Percentiles rank a stretch among this genome's conserved stretches.
phyloP scores from a whole-genome alignment of 2,113 vertebrate genomes.

The Gambusia affinis region DNA sequence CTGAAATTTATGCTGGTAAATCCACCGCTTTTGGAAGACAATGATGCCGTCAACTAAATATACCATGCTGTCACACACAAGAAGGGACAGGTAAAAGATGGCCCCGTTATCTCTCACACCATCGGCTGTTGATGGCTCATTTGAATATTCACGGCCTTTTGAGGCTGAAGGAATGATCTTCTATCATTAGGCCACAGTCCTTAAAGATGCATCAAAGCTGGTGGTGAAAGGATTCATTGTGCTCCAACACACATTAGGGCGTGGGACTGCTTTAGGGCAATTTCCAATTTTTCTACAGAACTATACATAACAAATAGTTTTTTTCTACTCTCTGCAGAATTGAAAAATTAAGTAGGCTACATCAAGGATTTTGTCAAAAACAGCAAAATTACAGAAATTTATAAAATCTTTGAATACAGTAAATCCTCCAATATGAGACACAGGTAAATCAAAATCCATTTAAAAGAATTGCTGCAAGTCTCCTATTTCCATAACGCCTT shows the following conservation, averaged over 20 bases:
- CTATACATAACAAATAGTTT: too few relatives aligned
- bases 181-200: slow-evolving; percentile 68
- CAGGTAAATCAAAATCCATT: too few relatives aligned
- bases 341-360: too few relatives aligned
- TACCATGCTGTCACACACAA: slow-evolving; percentile 66
- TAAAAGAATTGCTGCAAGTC: too few relatives aligned
- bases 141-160: slow-evolving; percentile 76
- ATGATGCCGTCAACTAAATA: slow-evolving; percentile 66
- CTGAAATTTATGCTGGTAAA: slow-evolving; percentile 66
- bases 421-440: too few relatives aligned
- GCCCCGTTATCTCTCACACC: slow-evolving; percentile 58
- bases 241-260: slow-evolving; percentile 1
- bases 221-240: slow-evolving; percentile 15
- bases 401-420: too few relatives aligned
- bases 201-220: slow-evolving; percentile 59
- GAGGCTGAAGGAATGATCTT: slow-evolving; percentile 64
- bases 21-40: slow-evolving; percentile 64
- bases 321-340: too few relatives aligned
- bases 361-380: too few relatives aligned
- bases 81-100: slow-evolving; percentile 68
- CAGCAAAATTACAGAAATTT: too few relatives aligned
- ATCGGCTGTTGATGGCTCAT: slow-evolving; percentile 71
- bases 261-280: slow-evolving; percentile 8
- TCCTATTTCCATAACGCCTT: too few relatives aligned
- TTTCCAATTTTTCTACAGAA: too few relatives aligned